A percentile compares a stretch with the other conserved stretches of the same genome.
These are phyloP conservation scores for Salvelinus alpinus DNA, from an alignment of 2,113 vertebrate genomes.

Conservation along the genomic window DNA sequence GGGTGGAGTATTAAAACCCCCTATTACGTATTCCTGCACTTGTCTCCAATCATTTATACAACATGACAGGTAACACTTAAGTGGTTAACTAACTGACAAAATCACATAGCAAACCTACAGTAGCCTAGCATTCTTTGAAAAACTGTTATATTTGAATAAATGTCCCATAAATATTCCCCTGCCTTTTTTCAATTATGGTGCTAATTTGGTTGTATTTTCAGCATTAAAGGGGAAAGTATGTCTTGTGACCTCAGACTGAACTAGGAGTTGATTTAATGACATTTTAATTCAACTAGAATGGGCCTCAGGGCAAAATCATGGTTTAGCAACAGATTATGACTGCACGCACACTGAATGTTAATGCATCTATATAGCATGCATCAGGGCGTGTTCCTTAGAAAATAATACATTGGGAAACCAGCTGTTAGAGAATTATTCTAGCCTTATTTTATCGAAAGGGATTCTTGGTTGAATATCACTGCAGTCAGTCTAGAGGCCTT, in stretches of 20 bases:
- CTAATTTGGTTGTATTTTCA: not conserved
- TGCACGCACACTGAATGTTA: conserved; percentile 1
- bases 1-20: too few species aligned
- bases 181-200: not conserved
- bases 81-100: not conserved
- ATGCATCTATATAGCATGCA: not conserved
- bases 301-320: conserved; percentile 13
- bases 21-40: too few species aligned
- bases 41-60: too few species aligned
- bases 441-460: not conserved
- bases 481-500: conserved; percentile 16
- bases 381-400: not conserved
- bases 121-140: not conserved
- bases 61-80: not conserved
- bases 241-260: conserved; percentile 5
- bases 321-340: conserved; percentile 9
- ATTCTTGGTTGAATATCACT: not conserved
- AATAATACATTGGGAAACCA: not conserved
- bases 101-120: not conserved
- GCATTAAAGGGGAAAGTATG: conserved; percentile 1
- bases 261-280: too few species aligned
- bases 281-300: not conserved
- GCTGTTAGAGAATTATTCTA: not conserved
- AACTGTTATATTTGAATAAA: not conserved
- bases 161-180: not conserved